Evolutionary conservation across 2,113 vertebrate genomes (phyloP).

Genomic region (Lethenteron reissneri): DNA sequence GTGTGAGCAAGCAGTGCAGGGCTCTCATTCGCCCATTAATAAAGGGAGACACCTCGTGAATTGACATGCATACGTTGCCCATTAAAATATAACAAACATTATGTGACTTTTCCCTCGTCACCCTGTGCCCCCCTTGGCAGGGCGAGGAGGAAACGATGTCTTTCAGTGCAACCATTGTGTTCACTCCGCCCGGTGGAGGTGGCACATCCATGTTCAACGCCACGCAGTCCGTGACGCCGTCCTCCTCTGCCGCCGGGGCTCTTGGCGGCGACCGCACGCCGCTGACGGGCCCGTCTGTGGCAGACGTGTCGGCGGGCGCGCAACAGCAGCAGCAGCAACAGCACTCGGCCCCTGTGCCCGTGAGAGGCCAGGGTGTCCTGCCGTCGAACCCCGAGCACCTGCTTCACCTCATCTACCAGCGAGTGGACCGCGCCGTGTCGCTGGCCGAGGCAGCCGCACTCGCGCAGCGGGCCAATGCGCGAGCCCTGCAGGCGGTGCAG

Average conservation of each 20-base stretch:
- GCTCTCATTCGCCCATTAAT: too few species aligned
- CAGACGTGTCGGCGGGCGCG: neutral
- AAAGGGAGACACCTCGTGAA: too few species aligned
- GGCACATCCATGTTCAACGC: neutral
- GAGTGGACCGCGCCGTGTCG: neutral
- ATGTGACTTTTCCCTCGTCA: too few species aligned
- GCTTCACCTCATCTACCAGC: conserved; percentile 6
- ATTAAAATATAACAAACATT: too few species aligned
- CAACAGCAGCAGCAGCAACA: neutral
- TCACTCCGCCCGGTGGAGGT: neutral
- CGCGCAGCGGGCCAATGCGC: conserved; percentile 4
- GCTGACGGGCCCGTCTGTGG: too few species aligned
- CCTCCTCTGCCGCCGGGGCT: too few species aligned
- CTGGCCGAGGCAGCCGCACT: conserved; percentile 1
- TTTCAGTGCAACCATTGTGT: conserved; percentile 6
- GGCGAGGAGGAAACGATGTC: neutral
- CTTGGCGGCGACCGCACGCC: too few species aligned
- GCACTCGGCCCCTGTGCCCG: neutral
- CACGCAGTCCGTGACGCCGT: too few species aligned
- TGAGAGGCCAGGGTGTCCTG: neutral
- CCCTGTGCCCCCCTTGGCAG: too few species aligned
- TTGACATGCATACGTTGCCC: too few species aligned
- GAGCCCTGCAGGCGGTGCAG: neutral
- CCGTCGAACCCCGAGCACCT: neutral
- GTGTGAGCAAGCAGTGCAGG: too few species aligned